Evolutionary conservation across 1,140 invertebrate genomes (phyloP), one percentile per base, ranked within the genome.

Genomic region (Cotesia vestalis): DNA sequence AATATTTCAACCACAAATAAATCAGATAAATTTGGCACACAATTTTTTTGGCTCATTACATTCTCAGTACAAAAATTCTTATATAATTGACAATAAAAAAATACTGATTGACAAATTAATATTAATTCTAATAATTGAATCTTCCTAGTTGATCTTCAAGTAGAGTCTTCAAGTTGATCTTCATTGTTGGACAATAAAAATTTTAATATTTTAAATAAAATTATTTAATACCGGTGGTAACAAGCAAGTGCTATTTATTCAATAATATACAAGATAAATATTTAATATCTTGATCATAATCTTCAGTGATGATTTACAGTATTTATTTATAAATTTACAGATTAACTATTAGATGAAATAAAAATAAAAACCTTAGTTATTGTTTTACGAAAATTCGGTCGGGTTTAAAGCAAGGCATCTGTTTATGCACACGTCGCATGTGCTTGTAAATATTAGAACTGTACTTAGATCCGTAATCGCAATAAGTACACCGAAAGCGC

Each of bases 401-500:
- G 4, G 79, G 78, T 46, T 79, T 81, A 61, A 75, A 79, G 59
- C 76, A 77, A 0, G 78, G 78, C 74, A 80, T 74, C 46, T 80
- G 73, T 35, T 81, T 80, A 59, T 85, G 84, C 40, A 80, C 76
- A 34, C 80, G 77, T 71, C 79, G 69, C 69, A 83, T 77, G 71
- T 85, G 84, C 57, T 79, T 79, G 74, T 84, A 84, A 55, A 86
- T 70, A 71, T 85, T 86, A 9, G 79, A 84, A 72, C 81, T 85
- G 72, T 87, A 83, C 71, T 87, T 86, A 11, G 86, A 85, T 11
- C 78, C 81, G 69, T 88, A 86, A 46, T 80, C 72, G 74, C 88
- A 89, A 72, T 84, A 79, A 34, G 83, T 84, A 75, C 89, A 90
- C 38, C 86, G 84, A 75, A 90, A 88, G 69, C 86, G 72, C 0